Conservation (phyloP, 2,797 vertebrate species). For the Pelochelys cantorii region DNA sequence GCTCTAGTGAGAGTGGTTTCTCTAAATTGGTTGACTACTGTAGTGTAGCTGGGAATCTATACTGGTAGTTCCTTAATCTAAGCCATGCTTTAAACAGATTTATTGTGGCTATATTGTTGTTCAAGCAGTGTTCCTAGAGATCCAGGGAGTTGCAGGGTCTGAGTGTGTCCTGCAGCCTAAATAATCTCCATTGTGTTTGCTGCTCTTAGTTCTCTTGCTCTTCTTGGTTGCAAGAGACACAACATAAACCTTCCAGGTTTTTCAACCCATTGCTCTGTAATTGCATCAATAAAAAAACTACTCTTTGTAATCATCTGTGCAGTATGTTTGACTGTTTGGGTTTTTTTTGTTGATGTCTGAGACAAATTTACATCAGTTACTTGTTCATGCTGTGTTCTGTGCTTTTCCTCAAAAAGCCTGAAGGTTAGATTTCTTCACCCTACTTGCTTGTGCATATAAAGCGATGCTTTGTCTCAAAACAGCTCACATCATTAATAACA, state of each 20-base stretch:
- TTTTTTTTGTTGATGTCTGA: background rate
- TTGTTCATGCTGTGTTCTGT: fast-evolving
- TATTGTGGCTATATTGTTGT: background rate
- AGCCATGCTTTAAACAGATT: background rate
- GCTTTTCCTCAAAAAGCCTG: background rate
- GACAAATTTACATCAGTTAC: background rate
- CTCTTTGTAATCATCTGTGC: background rate
- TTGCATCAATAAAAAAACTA: background rate
- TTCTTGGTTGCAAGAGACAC: background rate
- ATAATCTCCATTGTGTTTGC: background rate
- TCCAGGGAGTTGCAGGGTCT: background rate
- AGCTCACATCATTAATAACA: background rate
- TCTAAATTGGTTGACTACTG: background rate
- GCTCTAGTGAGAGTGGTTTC: background rate
- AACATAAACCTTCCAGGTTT: background rate
- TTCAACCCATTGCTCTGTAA: background rate
- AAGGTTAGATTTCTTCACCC: background rate
- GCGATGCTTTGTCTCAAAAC: background rate
- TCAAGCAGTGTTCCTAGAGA: background rate
- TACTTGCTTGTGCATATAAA: conserved; percentile 1
- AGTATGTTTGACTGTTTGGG: background rate
- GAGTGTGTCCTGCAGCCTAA: background rate
- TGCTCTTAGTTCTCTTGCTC: background rate
- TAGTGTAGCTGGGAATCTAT: background rate
- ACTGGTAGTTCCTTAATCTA: background rate